Evolutionary conservation across 2,888 invertebrate species (phyloP).

Genomic region (Archips crataeganus): DNA sequence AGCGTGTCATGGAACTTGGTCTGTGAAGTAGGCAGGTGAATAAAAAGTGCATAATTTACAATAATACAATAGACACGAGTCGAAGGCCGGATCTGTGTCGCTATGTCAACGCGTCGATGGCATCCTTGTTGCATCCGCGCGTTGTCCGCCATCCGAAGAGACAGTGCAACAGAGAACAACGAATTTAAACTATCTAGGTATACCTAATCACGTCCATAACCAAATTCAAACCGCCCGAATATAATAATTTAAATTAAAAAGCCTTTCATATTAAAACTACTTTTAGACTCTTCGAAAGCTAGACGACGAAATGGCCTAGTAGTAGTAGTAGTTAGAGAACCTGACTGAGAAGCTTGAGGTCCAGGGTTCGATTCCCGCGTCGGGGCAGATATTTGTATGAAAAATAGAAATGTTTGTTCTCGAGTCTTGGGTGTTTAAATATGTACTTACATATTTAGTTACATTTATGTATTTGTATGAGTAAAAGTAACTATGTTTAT

Average conservation of each 20-base stretch:
- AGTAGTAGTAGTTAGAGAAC: no score
- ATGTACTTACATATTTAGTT: no score
- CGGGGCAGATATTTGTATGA: no score
- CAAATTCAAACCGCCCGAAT: neutral
- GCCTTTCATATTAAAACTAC: neutral
- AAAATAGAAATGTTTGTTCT: no score
- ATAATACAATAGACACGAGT: conserved; percentile 67
- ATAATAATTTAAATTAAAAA: neutral
- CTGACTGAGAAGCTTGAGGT: no score
- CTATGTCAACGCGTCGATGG: conserved; percentile 33
- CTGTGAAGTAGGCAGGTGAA: conserved; percentile 54
- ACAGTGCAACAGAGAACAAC: neutral
- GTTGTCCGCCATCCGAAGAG: conserved; percentile 51
- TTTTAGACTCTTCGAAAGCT: neutral
- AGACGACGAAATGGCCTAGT: neutral
- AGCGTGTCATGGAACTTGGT: conserved; percentile 72
- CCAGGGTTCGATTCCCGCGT: no score
- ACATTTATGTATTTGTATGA: no score
- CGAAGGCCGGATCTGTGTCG: conserved; percentile 60
- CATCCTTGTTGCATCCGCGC: conserved; percentile 64
- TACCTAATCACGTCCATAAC: neutral
- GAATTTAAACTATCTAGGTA: neutral
- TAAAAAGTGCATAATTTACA: conserved; percentile 72
- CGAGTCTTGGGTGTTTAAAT: no score
- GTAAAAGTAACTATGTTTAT: no score